Evolutionary conservation across 2,888 invertebrate species (phyloP).

Genomic region (Ornithoptera alexandrae): DNA sequence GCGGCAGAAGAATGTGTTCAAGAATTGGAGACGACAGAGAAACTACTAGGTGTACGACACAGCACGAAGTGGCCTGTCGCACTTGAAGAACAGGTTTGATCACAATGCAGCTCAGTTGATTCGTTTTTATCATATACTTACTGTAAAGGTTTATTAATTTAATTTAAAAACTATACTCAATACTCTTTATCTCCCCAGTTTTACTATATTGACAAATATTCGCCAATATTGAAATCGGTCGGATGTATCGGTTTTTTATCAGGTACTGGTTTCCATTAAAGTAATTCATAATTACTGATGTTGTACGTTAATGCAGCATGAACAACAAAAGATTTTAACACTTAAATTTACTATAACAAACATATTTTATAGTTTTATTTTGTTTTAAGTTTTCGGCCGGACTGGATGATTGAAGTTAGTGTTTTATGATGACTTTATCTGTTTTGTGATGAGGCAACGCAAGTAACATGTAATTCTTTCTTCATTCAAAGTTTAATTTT

Average conservation of each 20-base stretch:
- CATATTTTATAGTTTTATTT: not conserved
- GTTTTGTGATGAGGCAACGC: too few species aligned
- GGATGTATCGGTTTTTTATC: too few species aligned
- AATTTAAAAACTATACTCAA: constrained; percentile 22
- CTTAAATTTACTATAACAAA: constrained; percentile 9
- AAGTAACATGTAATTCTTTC: too few species aligned
- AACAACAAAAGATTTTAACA: constrained; percentile 7
- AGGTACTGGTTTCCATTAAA: not conserved
- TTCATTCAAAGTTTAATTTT: too few species aligned
- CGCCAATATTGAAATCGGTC: not conserved
- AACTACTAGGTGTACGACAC: constrained; percentile 46
- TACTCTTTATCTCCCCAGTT: constrained; percentile 3
- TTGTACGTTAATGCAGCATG: constrained; percentile 6
- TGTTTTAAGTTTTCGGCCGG: too few species aligned
- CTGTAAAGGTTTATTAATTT: constrained; percentile 67
- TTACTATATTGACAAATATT: not conserved
- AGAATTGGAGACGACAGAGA: constrained; percentile 51
- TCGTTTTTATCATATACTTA: constrained; percentile 70
- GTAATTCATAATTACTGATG: not conserved
- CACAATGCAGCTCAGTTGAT: constrained; percentile 80
- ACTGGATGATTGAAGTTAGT: not conserved
- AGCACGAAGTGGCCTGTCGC: constrained; percentile 31
- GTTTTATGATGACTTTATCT: not conserved
- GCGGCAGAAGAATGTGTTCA: constrained; percentile 43
- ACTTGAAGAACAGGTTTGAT: constrained; percentile 61